Percentiles rank a stretch among this genome's conserved stretches.
Conservation (phyloP, 2,888 invertebrate species). For the Zonitis immaculata region DNA sequence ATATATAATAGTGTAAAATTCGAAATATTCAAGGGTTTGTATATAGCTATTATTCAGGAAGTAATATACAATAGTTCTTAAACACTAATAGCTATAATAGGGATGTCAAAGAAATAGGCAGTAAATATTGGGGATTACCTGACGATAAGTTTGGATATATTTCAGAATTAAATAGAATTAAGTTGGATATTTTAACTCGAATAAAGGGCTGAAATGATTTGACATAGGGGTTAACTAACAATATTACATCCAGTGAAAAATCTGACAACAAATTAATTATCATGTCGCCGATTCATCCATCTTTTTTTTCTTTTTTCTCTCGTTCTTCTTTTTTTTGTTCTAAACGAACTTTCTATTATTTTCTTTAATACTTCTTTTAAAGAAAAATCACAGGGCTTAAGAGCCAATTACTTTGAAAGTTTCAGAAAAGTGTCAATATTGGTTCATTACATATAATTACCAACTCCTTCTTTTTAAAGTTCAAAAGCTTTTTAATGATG, state of each 20-base stretch:
- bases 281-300: not conserved
- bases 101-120: constrained; percentile 30
- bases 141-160: constrained; percentile 34
- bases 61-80: constrained; percentile 36
- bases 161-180: constrained; percentile 36
- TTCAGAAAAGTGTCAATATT: not conserved
- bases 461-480: not conserved
- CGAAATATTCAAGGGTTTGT: not conserved
- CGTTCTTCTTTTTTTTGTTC: no score
- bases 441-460: not conserved
- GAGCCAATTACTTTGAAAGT: not conserved
- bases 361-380: not conserved
- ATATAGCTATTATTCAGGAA: constrained; percentile 30
- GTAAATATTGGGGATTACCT: constrained; percentile 37
- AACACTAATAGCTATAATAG: constrained; percentile 29
- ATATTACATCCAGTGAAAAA: no score
- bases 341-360: no score
- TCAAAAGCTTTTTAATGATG: not conserved
- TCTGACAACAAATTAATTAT: not conserved
- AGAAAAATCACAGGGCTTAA: not conserved
- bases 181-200: not conserved
- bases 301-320: not conserved
- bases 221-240: not conserved
- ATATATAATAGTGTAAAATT: not conserved
- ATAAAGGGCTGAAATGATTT: not conserved